Evolutionary conservation across 2,113 vertebrate species (phyloP).

Genomic region (Microcebus tavaratra): DNA sequence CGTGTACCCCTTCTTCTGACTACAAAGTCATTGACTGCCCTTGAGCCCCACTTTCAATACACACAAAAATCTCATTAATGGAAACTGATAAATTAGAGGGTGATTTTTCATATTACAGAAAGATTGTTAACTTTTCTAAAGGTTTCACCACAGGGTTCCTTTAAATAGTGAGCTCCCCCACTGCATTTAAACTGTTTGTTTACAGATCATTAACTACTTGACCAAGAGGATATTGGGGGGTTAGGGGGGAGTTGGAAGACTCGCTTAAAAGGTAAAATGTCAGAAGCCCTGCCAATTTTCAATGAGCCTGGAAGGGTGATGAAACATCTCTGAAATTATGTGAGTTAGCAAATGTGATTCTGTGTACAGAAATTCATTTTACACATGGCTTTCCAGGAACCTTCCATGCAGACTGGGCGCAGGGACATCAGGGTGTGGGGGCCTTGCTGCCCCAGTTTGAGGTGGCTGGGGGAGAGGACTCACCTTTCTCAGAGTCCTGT

Average conservation of each 20-base stretch:
- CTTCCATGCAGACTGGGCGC: neutral
- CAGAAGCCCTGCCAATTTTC: slow-evolving; percentile 72
- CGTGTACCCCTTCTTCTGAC: neutral
- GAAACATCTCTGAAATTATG: slow-evolving; percentile 58
- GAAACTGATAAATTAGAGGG: slow-evolving; percentile 74
- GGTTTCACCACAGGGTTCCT: slow-evolving; percentile 73
- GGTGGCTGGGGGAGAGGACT: neutral
- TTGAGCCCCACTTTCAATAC: neutral
- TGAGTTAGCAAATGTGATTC: slow-evolving; percentile 46
- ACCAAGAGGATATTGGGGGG: slow-evolving; percentile 58
- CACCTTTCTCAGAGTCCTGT: neutral
- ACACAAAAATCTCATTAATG: slow-evolving; percentile 50
- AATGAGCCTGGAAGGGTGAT: slow-evolving; percentile 52
- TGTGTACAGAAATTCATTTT: slow-evolving; percentile 57
- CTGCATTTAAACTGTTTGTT: slow-evolving; percentile 81
- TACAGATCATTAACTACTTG: slow-evolving; percentile 80
- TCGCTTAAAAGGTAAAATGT: slow-evolving; percentile 75
- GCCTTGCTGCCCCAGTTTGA: neutral
- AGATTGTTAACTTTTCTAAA: slow-evolving; percentile 80
- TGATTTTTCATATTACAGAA: slow-evolving; percentile 76
- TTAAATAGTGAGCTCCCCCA: slow-evolving; percentile 76
- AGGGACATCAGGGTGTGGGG: neutral
- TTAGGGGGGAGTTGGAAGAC: slow-evolving; percentile 27
- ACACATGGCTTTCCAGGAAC: slow-evolving; percentile 64
- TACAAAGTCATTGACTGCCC: neutral